Percentiles rank a stretch among this genome's conserved stretches.
Evolutionary conservation across 2,797 vertebrate species (phyloP).

Genomic region (Clarias platycephalus): DNA sequence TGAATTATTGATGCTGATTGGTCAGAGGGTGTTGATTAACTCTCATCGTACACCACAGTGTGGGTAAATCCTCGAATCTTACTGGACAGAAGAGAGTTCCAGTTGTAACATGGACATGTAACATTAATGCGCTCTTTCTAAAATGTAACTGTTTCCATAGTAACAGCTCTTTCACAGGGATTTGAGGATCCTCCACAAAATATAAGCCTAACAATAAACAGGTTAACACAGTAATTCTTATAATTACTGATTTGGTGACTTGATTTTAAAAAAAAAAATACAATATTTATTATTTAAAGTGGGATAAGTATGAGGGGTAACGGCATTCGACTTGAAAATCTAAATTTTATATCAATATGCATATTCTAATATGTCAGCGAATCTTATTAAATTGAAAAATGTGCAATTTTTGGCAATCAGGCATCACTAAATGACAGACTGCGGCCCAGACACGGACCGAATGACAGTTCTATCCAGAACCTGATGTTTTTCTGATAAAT

Average conservation of each 20-base stretch:
- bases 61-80: not conserved
- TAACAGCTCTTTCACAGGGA: not conserved
- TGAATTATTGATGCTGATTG: constrained; percentile 1
- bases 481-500: too few species aligned
- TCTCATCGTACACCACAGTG: not conserved
- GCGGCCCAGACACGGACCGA: too few species aligned
- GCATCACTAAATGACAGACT: too few species aligned
- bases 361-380: not conserved
- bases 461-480: too few species aligned
- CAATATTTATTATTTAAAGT: too few species aligned
- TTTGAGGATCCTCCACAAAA: too few species aligned
- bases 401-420: not conserved
- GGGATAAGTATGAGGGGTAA: too few species aligned
- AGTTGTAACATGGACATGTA: not conserved
- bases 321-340: not conserved
- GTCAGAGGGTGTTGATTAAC: not conserved
- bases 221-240: too few species aligned
- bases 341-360: not conserved
- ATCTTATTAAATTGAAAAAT: not conserved
- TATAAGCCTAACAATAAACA: too few species aligned
- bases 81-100: not conserved
- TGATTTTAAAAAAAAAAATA: too few species aligned
- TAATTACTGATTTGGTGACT: too few species aligned
- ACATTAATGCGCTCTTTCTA: not conserved
- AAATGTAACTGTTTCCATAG: not conserved